A percentile compares a stretch with the other conserved stretches of the same genome.
These are phyloP conservation scores for Amphilophus citrinellus DNA, from an alignment of 2,113 vertebrate species.

Conservation along the genomic window DNA sequence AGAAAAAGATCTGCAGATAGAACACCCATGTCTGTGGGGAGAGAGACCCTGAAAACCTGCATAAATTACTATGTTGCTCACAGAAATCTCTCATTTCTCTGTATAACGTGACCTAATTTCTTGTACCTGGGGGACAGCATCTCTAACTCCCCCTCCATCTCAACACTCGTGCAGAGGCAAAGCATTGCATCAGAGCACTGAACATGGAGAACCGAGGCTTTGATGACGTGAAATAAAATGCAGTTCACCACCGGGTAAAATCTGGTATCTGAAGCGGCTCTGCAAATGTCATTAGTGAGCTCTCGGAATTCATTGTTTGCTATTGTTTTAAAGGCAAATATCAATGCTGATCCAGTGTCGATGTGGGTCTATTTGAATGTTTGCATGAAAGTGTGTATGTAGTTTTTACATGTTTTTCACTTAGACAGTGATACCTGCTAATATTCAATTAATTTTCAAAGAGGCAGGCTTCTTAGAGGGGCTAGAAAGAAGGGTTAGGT, in stretches of 20 bases:
- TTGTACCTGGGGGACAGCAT: slow-evolving; percentile 72
- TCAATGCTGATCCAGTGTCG: background rate
- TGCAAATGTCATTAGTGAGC: background rate
- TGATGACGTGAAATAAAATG: slow-evolving; percentile 39
- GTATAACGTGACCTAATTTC: slow-evolving; percentile 78
- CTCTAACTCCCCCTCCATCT: slow-evolving; percentile 60
- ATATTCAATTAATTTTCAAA: background rate
- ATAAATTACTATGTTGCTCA: slow-evolving; percentile 74
- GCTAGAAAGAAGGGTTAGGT: background rate
- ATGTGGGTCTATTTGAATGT: too few species aligned
- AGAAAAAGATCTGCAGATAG: slow-evolving; percentile 52
- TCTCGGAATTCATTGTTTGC: background rate
- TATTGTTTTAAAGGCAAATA: slow-evolving; percentile 1
- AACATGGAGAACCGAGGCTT: slow-evolving; percentile 13
- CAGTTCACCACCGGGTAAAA: slow-evolving; percentile 34
- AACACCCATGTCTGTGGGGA: slow-evolving; percentile 67
- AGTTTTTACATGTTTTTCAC: background rate
- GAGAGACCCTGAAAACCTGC: slow-evolving; percentile 71
- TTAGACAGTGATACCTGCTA: background rate
- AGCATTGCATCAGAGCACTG: slow-evolving; percentile 39
- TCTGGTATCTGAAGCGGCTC: background rate
- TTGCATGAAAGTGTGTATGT: fast-evolving
- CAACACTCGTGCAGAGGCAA: slow-evolving; percentile 33
- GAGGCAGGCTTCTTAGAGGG: background rate
- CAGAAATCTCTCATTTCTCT: slow-evolving; percentile 69